Evolutionary conservation across 2,888 invertebrate species (phyloP).

Genomic region (Drosophila seclusa): DNA sequence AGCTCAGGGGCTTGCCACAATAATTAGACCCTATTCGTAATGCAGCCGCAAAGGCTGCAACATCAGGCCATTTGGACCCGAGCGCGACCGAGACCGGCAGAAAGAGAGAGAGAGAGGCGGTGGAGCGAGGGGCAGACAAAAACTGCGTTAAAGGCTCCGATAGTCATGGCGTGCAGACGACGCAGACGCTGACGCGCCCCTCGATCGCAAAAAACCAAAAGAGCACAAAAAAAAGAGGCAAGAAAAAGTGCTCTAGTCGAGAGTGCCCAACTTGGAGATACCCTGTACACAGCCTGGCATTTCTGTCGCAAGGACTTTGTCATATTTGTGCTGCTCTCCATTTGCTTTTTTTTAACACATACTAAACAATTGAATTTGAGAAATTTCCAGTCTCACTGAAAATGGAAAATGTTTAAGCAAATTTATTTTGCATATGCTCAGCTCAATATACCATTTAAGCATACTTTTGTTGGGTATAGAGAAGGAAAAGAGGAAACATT

Average conservation of each 20-base stretch:
- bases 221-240: not conserved
- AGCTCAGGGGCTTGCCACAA: conserved; percentile 84
- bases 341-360: not conserved
- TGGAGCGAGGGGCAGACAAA: conserved; percentile 19
- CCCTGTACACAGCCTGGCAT: not conserved
- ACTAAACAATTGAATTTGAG: not conserved
- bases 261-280: not conserved
- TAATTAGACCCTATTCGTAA: conserved; percentile 84
- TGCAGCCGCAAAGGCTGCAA: conserved; percentile 74
- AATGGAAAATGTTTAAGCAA: not conserved
- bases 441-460: not conserved
- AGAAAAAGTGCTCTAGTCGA: not conserved
- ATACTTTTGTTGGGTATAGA: not conserved
- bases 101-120: conserved; percentile 4
- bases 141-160: conserved; percentile 26
- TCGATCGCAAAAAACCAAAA: conserved; percentile 56
- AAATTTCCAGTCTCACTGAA: not conserved
- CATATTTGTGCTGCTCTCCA: not conserved
- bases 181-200: conserved; percentile 76
- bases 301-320: not conserved
- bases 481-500: conserved; percentile 60
- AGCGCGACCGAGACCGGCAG: not conserved
- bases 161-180: conserved; percentile 72
- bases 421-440: not conserved
- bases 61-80: conserved; percentile 18